Percentiles rank a stretch among this genome's conserved stretches.
phyloP scores from a whole-genome alignment of 2,797 vertebrate genomes.

The Rhynchotus rufescens region DNA sequence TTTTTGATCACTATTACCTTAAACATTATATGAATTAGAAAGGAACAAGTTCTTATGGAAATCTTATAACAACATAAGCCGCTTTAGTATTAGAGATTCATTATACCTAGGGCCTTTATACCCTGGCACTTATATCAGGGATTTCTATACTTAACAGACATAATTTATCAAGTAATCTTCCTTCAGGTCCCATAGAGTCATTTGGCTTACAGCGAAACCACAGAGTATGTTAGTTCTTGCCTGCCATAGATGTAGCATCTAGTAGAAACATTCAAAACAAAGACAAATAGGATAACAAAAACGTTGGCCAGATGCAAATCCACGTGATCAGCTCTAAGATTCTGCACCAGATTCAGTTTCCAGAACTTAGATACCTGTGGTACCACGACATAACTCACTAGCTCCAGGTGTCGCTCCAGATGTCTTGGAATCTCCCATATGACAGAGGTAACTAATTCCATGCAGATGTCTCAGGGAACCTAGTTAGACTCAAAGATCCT shows the following conservation, averaged over 20 bases:
- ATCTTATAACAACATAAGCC: neutral
- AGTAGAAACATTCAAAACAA: neutral
- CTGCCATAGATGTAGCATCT: neutral
- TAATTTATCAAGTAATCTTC: rapidly evolving
- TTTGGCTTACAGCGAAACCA: neutral
- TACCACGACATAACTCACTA: neutral
- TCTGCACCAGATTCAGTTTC: neutral
- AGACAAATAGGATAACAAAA: neutral
- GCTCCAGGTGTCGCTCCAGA: neutral
- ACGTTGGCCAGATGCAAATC: neutral
- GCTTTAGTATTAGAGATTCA: neutral
- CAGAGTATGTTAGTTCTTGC: neutral
- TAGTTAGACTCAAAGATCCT: neutral
- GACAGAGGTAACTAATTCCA: too few relatives aligned
- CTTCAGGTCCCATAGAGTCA: neutral
- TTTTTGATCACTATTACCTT: neutral
- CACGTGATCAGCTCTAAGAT: neutral
- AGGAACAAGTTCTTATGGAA: neutral
- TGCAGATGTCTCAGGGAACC: neutral
- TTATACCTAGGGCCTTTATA: neutral
- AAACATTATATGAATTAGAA: neutral
- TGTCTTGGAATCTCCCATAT: neutral
- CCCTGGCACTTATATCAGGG: neutral
- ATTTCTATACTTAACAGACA: neutral
- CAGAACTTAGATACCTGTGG: neutral